These are phyloP conservation scores for Eurytoma californica DNA, from an alignment of 2,888 invertebrate species.

Conservation along the genomic window DNA sequence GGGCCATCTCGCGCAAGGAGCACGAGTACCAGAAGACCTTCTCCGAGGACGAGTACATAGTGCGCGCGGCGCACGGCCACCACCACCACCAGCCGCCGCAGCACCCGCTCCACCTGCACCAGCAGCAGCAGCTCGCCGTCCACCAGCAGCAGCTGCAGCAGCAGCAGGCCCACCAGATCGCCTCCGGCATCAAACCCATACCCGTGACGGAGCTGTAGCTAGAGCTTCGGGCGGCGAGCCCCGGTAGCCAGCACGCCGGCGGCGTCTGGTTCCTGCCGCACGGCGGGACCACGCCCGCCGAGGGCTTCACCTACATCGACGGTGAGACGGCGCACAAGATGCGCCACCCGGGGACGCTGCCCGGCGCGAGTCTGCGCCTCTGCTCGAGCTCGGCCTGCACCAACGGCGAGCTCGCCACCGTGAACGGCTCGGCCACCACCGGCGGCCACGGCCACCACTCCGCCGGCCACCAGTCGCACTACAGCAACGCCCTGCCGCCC, in stretches of 20 bases:
- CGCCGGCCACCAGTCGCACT: conserved; percentile 5
- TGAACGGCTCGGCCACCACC: conserved; percentile 25
- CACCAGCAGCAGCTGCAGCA: conserved; percentile 73
- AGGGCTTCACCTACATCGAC: conserved; percentile 86
- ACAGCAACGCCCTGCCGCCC: background rate
- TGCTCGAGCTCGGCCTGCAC: conserved; percentile 55
- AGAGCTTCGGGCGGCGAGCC: conserved; percentile 92
- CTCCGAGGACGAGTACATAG: conserved; percentile 90
- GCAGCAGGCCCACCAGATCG: conserved; percentile 69
- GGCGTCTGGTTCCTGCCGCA: conserved; percentile 85
- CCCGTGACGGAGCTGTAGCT: conserved; percentile 97
- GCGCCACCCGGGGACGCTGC: conserved; percentile 74
- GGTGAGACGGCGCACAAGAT: conserved; percentile 80
- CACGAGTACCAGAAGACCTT: conserved; percentile 93
- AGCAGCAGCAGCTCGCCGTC: conserved; percentile 72
- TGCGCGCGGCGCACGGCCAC: conserved; percentile 80
- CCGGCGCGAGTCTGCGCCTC: conserved; percentile 64
- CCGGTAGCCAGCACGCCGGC: conserved; percentile 76
- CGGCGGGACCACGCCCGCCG: conserved; percentile 80
- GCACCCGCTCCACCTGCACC: conserved; percentile 72
- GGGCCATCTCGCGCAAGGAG: conserved; percentile 85
- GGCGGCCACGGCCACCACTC: conserved; percentile 48
- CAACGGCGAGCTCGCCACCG: conserved; percentile 46
- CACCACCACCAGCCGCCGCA: conserved; percentile 74
- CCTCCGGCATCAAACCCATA: conserved; percentile 80